phyloP scores from a whole-genome alignment of 2,888 invertebrate species.

The Parasteatoda lunata region DNA sequence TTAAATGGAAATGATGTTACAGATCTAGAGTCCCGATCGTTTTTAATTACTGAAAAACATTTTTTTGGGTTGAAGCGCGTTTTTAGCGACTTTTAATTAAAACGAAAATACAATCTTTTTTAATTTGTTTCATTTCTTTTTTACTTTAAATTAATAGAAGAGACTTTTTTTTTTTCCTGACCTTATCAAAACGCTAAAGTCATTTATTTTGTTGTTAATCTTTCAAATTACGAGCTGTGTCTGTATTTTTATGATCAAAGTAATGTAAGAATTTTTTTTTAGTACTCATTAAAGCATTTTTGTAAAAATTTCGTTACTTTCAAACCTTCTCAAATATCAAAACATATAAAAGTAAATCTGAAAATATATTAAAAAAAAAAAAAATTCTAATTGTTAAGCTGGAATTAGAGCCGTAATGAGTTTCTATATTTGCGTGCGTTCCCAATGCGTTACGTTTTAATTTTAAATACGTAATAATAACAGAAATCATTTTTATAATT shows the following conservation, averaged over 20 bases:
- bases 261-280: neutral
- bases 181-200: slow-evolving; percentile 18
- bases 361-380: too few species aligned
- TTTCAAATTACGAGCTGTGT: neutral
- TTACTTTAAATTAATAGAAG: slow-evolving; percentile 27
- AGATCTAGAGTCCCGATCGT: slow-evolving; percentile 42
- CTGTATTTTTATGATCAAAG: slow-evolving; percentile 7
- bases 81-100: slow-evolving; percentile 62
- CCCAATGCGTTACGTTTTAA: too few species aligned
- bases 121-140: slow-evolving; percentile 37
- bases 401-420: too few species aligned
- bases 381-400: too few species aligned
- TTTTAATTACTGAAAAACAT: slow-evolving; percentile 50
- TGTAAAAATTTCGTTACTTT: too few species aligned
- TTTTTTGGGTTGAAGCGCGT: slow-evolving; percentile 6
- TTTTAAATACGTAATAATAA: too few species aligned
- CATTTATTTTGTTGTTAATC: slow-evolving; percentile 16
- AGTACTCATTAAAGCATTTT: neutral
- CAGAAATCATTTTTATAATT: too few species aligned
- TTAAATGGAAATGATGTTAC: slow-evolving; percentile 30
- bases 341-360: too few species aligned
- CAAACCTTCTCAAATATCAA: too few species aligned
- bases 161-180: slow-evolving; percentile 15
- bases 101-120: slow-evolving; percentile 39
- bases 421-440: too few species aligned